Evolutionary conservation across 2,888 invertebrate genomes (phyloP).

Genomic region (Aricia artaxerxes): DNA sequence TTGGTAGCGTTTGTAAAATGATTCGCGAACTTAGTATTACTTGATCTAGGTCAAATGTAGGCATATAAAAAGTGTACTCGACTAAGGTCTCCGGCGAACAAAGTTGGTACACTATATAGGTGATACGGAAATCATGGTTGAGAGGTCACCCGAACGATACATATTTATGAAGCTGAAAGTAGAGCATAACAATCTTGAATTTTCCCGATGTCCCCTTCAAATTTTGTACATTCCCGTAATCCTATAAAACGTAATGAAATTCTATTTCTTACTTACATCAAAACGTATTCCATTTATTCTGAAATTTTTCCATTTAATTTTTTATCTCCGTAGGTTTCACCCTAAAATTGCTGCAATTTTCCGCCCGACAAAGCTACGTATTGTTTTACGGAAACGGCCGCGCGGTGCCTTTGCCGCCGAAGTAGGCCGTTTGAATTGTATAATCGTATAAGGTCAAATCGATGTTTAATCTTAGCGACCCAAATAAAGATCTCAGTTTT

Average conservation of each 20-base stretch:
- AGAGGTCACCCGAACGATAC: not conserved
- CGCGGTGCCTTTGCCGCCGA: slow-evolving; percentile 53
- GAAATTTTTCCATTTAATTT: slow-evolving; percentile 30
- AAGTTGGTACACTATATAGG: not conserved
- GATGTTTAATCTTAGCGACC: slow-evolving; percentile 21
- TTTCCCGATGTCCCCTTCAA: not conserved
- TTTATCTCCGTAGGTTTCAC: slow-evolving; percentile 44
- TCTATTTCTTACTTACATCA: not conserved
- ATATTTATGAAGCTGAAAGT: not conserved
- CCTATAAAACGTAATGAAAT: not conserved
- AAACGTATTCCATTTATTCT: slow-evolving; percentile 20
- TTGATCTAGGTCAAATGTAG: too few species aligned
- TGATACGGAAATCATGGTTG: not conserved
- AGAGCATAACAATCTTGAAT: not conserved
- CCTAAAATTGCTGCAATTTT: slow-evolving; percentile 72
- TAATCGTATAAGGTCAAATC: slow-evolving; percentile 31
- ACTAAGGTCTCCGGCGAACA: not conserved
- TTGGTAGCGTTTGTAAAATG: not conserved
- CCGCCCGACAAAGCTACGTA: slow-evolving; percentile 69
- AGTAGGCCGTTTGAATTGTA: slow-evolving; percentile 57
- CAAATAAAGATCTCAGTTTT: slow-evolving; percentile 10
- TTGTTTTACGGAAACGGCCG: slow-evolving; percentile 66
- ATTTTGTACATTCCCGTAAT: slow-evolving; percentile 7
- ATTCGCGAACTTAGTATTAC: not conserved
- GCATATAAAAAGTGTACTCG: not conserved